Base-by-base conservation (phyloP, 2,113 vertebrate genomes). In the Psilopogon haemacephalus region DNA sequence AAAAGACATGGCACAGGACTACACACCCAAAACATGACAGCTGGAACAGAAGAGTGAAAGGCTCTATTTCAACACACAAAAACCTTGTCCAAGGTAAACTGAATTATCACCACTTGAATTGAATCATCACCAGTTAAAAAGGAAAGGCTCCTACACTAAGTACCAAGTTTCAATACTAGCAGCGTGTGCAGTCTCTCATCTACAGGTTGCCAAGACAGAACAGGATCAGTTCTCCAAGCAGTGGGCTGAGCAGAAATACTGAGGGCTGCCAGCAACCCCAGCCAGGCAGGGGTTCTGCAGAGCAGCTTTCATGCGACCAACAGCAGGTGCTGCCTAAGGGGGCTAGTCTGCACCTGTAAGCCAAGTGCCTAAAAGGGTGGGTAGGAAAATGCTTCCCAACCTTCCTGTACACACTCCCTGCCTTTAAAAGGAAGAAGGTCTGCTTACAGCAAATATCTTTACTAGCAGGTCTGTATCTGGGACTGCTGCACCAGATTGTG, bases 1-100 rank as follows among this genome's bases (percentile, higher is more conserved):
- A 59, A 71, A 12, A 89, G 15, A 56, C 0, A 0, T 20, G 44
- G 52, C 54, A 83, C 33, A 32, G 1, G 1, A 55, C 40, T 54
- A 24, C 4, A 58, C 62, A 68, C 23, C 48, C 54, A 46, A 33
- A 85, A 73, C 52, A 50, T 1, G 4, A 79, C 76, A 50, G 19
- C 71, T 80, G 46, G 19, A 79, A 79, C 2, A 1, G 54, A 71
- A 68, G 55, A 80, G 38, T 19, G 10, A 73, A 64, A 85, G 68
- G 35, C 21, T 79, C 11, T 12, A 65, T 26, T 6, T 78, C 42
- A 62, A 63, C 0, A 0, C 12, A 15, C 24, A 76, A 52, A 82
- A 84, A 21, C 52, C 33, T 82, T 33, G 37, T 69, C 63, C 75
- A 33, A 58, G 10, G 33, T 44, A 79, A 89, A 84, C 8, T 13